phyloP scores from a whole-genome alignment of 2,113 vertebrate genomes.

The Enhydra lutris region DNA sequence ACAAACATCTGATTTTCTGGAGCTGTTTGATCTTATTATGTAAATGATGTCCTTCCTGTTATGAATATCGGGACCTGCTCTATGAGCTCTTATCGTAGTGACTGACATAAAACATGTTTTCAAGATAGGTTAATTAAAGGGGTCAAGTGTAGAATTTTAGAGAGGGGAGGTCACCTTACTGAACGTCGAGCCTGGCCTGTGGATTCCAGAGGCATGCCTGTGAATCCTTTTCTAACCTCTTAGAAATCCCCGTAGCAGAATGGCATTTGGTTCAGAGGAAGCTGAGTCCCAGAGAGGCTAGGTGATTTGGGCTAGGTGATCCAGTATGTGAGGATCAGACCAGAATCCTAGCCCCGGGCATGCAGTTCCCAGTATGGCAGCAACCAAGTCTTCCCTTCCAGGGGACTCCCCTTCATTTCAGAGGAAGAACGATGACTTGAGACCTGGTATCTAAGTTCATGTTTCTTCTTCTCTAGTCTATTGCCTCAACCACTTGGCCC shows the following conservation, averaged over 20 bases:
- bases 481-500: background rate
- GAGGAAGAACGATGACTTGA: background rate
- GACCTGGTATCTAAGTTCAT: background rate
- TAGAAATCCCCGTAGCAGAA: background rate
- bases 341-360: background rate
- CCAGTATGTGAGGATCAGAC: background rate
- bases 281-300: background rate
- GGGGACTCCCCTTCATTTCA: background rate
- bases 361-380: too few species aligned
- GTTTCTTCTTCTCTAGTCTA: background rate
- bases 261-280: background rate
- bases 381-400: background rate
- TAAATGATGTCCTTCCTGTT: background rate
- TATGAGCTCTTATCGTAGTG: slow-evolving; percentile 16
- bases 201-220: background rate
- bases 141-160: background rate
- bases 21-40: slow-evolving; percentile 9
- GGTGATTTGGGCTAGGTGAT: background rate
- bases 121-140: slow-evolving; percentile 23
- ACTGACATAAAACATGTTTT: slow-evolving; percentile 33
- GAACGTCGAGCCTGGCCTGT: background rate
- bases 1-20: background rate
- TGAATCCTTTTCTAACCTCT: background rate
- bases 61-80: background rate
- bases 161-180: background rate